Evolutionary conservation across 1,140 invertebrate genomes (phyloP).

Genomic region (Diabrotica virgifera): DNA sequence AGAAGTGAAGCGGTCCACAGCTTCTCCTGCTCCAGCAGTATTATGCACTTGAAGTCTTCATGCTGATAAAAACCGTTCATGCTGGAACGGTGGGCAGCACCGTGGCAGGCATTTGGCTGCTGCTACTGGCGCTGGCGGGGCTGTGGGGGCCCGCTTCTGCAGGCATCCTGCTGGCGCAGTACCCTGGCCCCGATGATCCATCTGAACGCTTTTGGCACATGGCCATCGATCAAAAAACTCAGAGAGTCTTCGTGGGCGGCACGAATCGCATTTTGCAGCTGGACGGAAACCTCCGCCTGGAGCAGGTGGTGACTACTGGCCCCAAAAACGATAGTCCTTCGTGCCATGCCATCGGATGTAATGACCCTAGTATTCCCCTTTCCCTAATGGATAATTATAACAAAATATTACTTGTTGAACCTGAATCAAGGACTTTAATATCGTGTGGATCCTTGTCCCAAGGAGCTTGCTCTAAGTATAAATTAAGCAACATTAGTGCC

Average conservation of each 20-base stretch:
- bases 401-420: slow-evolving; percentile 87
- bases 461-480: slow-evolving; percentile 85
- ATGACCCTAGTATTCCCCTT: slow-evolving; percentile 61
- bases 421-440: slow-evolving; percentile 75
- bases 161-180: slow-evolving; percentile 43
- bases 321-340: slow-evolving; percentile 81
- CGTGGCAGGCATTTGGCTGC: slow-evolving; percentile 42
- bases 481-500: slow-evolving; percentile 75
- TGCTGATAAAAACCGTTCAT: slow-evolving; percentile 39
- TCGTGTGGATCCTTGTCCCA: slow-evolving; percentile 85
- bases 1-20: slow-evolving; percentile 32
- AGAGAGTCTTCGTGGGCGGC: slow-evolving; percentile 69
- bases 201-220: slow-evolving; percentile 58
- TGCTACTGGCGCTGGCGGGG: slow-evolving; percentile 39
- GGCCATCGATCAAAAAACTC: slow-evolving; percentile 58
- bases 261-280: slow-evolving; percentile 83
- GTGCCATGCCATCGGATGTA: slow-evolving; percentile 82
- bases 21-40: slow-evolving; percentile 34
- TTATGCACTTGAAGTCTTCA: slow-evolving; percentile 34
- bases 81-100: slow-evolving; percentile 35
- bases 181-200: slow-evolving; percentile 49
- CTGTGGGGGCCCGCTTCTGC: slow-evolving; percentile 35
- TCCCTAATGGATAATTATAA: slow-evolving; percentile 81
- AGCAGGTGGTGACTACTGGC: slow-evolving; percentile 64
- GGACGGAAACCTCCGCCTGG: slow-evolving; percentile 66